These are phyloP conservation scores for Rhinichthys osculus DNA, from an alignment of 2,797 vertebrate species.

Conservation along the genomic window DNA sequence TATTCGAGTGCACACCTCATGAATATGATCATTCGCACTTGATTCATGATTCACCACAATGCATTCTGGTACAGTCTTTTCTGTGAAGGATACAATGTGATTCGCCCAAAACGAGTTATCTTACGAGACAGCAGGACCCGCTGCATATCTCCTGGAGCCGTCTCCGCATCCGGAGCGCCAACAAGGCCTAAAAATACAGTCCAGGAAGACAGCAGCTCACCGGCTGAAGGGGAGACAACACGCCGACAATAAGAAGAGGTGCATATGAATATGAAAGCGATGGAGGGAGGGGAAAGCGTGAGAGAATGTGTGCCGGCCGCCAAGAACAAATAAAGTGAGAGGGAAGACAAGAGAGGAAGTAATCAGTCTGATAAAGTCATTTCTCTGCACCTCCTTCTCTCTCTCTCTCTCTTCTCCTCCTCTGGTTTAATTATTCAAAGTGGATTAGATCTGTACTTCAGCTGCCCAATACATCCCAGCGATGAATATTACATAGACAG, in stretches of 20 bases:
- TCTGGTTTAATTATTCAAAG: constrained; percentile 66
- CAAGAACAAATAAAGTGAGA: constrained; percentile 30
- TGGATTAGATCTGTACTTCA: constrained; percentile 63
- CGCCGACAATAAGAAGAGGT: not conserved
- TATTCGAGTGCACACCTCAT: not conserved
- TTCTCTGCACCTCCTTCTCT: constrained; percentile 18
- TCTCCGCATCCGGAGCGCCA: not conserved
- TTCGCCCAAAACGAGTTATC: not conserved
- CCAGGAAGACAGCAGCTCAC: constrained; percentile 10
- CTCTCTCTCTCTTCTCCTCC: constrained; percentile 37
- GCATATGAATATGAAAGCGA: not conserved
- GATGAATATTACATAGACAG: constrained; percentile 58
- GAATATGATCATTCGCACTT: not conserved
- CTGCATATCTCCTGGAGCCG: constrained; percentile 10
- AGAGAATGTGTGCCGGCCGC: not conserved
- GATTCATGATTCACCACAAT: not conserved
- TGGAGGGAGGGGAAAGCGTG: not conserved
- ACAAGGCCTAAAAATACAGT: not conserved
- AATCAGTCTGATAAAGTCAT: constrained; percentile 41
- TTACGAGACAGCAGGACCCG: not conserved
- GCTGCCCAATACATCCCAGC: constrained; percentile 59
- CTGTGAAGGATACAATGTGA: not conserved
- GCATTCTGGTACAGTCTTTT: not conserved
- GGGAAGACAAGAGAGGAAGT: constrained; percentile 45
- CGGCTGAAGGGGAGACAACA: not conserved